A percentile compares a stretch with the other conserved stretches of the same genome.
Evolutionary conservation across 2,888 invertebrate genomes (phyloP).

Genomic region (Saturnia pavonia): DNA sequence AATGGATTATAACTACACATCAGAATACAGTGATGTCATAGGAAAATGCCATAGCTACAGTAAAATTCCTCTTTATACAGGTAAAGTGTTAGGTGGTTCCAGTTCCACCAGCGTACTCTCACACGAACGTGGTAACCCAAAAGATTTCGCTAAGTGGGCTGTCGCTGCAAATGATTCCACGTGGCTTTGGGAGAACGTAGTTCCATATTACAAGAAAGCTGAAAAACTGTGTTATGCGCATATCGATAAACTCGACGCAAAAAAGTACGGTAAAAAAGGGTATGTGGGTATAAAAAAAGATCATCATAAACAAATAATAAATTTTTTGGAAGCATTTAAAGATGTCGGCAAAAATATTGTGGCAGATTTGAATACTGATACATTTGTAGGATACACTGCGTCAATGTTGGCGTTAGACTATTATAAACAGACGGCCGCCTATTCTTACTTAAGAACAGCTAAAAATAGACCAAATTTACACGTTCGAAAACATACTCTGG

Average conservation of each 20-base stretch:
- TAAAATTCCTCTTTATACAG: slow-evolving; percentile 29
- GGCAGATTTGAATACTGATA: slow-evolving; percentile 41
- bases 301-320: slow-evolving; percentile 22
- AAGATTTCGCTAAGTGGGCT: slow-evolving; percentile 47
- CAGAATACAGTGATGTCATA: slow-evolving; percentile 25
- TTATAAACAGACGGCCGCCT: slow-evolving; percentile 41
- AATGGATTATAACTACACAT: slow-evolving; percentile 35
- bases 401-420: slow-evolving; percentile 33
- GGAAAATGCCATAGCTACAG: slow-evolving; percentile 26
- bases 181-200: slow-evolving; percentile 45
- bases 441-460: slow-evolving; percentile 37
- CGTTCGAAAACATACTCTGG: slow-evolving; percentile 43
- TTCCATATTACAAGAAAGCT: slow-evolving; percentile 47
- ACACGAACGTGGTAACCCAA: slow-evolving; percentile 33
- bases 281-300: slow-evolving; percentile 41
- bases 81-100: slow-evolving; percentile 37
- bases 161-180: slow-evolving; percentile 33
- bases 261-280: slow-evolving; percentile 38
- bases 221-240: slow-evolving; percentile 35
- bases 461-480: slow-evolving; percentile 40
- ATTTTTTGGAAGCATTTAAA: slow-evolving; percentile 49
- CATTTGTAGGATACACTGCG: slow-evolving; percentile 48
- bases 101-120: slow-evolving; percentile 30
- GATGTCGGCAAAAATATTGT: slow-evolving; percentile 60
- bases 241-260: slow-evolving; percentile 30